Conservation (phyloP, 2,113 vertebrate genomes). For the Nothocercus nigrocapillus region DNA sequence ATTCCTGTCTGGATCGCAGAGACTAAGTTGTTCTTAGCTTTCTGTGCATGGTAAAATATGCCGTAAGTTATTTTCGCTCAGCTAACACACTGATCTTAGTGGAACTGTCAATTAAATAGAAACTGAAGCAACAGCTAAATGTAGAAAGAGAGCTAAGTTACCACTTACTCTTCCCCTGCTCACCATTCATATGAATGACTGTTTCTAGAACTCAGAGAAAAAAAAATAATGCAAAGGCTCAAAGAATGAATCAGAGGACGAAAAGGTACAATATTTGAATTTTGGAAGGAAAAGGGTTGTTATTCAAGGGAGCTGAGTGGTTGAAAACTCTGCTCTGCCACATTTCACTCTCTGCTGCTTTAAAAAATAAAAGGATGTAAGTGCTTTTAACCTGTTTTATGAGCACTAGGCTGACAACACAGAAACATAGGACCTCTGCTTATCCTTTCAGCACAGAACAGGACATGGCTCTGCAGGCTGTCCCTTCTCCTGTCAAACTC, state of each 20-base stretch:
- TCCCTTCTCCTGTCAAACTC: neutral
- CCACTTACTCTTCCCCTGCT: neutral
- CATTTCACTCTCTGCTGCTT: conserved; percentile 11
- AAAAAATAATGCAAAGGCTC: neutral
- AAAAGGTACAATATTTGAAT: neutral
- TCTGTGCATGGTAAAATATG: neutral
- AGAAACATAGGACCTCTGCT: neutral
- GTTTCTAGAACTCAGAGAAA: conserved; percentile 11
- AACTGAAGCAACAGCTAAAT: neutral
- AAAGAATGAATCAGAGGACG: neutral
- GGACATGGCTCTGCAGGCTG: neutral
- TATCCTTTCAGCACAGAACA: neutral
- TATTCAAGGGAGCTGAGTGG: conserved; percentile 6
- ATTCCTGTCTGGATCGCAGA: neutral
- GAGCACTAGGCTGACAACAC: neutral
- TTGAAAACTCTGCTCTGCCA: neutral
- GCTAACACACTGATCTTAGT: neutral
- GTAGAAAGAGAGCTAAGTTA: neutral
- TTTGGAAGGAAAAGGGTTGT: conserved; percentile 1
- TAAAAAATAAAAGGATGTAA: conserved; percentile 32
- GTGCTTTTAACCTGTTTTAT: neutral
- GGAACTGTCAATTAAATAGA: neutral
- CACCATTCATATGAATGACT: neutral
- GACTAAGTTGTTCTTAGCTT: neutral
- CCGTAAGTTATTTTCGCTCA: neutral